Conservation (phyloP, 2,797 vertebrate genomes). For the Mustela erminea region DNA sequence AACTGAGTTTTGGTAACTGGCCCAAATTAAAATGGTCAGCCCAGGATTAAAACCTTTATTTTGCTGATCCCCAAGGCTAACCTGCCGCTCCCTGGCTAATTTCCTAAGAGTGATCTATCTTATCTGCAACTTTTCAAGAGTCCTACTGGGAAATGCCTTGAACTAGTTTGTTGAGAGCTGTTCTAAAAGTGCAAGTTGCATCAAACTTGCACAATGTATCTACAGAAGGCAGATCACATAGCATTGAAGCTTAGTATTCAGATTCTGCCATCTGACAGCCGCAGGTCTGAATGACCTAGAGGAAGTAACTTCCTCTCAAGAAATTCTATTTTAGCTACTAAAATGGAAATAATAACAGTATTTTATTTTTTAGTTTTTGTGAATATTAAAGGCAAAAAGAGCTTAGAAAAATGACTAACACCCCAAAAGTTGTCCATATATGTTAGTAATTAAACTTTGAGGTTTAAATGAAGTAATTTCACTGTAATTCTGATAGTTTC, state of each 20-base stretch:
- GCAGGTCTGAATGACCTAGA: not conserved
- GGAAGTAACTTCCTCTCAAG: not conserved
- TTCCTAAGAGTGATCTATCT: not conserved
- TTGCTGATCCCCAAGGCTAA: not conserved
- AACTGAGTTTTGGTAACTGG: not conserved
- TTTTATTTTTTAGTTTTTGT: not conserved
- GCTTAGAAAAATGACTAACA: not conserved
- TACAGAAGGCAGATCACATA: not conserved
- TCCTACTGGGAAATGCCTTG: not conserved
- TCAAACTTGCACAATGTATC: not conserved
- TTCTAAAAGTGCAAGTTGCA: not conserved
- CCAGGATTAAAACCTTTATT: not conserved
- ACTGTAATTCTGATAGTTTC: not conserved
- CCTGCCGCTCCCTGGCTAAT: not conserved
- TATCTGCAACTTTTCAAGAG: not conserved
- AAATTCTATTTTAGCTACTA: not conserved
- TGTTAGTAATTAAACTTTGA: not conserved
- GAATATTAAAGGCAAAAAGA: not conserved
- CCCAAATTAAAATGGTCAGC: not conserved
- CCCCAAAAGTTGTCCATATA: not conserved
- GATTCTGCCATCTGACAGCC: not conserved
- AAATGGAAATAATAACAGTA: not conserved
- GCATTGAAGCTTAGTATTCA: not conserved
- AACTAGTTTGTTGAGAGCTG: not conserved
- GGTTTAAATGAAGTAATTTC: not conserved